Evolutionary conservation across 1,140 invertebrate genomes (phyloP).

Genomic region (Batillaria attramentaria): DNA sequence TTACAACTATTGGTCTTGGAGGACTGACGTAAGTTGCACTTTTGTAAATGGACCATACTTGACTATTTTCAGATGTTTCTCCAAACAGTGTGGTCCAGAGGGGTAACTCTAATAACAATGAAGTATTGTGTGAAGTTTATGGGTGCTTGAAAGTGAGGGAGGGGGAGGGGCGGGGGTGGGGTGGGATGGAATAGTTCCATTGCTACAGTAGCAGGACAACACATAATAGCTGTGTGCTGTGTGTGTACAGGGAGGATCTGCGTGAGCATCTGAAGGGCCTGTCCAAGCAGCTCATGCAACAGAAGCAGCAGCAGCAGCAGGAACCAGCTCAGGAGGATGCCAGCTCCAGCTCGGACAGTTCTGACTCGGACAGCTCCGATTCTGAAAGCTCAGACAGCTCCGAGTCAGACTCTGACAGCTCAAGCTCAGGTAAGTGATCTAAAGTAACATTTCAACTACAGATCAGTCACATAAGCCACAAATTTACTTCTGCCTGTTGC

Average conservation of each 20-base stretch:
- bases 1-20: slow-evolving; percentile 97
- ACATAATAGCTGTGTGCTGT: slow-evolving; percentile 5
- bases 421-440: slow-evolving; percentile 16
- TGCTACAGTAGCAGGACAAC: too few relatives aligned
- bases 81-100: too few relatives aligned
- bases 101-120: too few relatives aligned
- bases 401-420: slow-evolving; percentile 17
- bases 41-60: too few relatives aligned
- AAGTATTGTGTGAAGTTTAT: too few relatives aligned
- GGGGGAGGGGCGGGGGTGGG: too few relatives aligned
- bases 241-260: slow-evolving; percentile 81
- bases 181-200: too few relatives aligned
- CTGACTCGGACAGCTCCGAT: slow-evolving; percentile 27
- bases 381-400: slow-evolving; percentile 28
- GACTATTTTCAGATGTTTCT: background rate
- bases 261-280: slow-evolving; percentile 90
- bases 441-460: background rate
- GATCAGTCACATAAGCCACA: too few relatives aligned
- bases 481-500: too few relatives aligned
- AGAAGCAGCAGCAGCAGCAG: slow-evolving; percentile 48
- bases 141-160: too few relatives aligned
- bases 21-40: slow-evolving; percentile 84
- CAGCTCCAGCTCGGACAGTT: slow-evolving; percentile 29
- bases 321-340: background rate
- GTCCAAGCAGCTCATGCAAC: slow-evolving; percentile 76